These are phyloP conservation scores for Aromia moschata DNA, from an alignment of 2,888 invertebrate species.

Conservation along the genomic window DNA sequence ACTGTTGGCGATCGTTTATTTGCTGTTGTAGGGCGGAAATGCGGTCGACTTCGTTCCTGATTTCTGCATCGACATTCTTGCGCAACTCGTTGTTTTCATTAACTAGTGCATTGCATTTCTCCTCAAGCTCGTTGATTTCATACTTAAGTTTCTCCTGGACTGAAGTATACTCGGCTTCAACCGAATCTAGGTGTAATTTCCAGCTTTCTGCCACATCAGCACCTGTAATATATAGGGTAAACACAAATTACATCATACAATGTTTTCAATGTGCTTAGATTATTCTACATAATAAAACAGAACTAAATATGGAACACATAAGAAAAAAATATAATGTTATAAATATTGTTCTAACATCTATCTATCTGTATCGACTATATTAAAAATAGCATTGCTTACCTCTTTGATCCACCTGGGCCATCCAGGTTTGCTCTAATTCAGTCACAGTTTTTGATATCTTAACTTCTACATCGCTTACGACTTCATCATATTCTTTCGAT, in stretches of 20 bases:
- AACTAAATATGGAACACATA: too few species aligned
- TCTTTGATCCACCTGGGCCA: slow-evolving; percentile 69
- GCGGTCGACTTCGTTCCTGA: slow-evolving; percentile 58
- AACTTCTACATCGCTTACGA: slow-evolving; percentile 53
- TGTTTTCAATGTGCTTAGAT: too few species aligned
- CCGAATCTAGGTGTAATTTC: slow-evolving; percentile 73
- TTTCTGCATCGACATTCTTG: slow-evolving; percentile 60
- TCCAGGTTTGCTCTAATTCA: slow-evolving; percentile 51
- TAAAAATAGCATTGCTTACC: slow-evolving; percentile 28
- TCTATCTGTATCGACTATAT: too few species aligned
- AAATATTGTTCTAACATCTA: too few species aligned
- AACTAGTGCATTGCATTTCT: slow-evolving; percentile 57
- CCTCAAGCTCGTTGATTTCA: slow-evolving; percentile 66
- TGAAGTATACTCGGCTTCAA: slow-evolving; percentile 70
- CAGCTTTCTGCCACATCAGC: slow-evolving; percentile 75
- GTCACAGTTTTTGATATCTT: slow-evolving; percentile 42
- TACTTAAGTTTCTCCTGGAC: slow-evolving; percentile 42
- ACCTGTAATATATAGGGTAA: too few species aligned
- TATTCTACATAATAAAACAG: too few species aligned
- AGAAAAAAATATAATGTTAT: too few species aligned
- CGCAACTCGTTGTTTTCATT: slow-evolving; percentile 61
- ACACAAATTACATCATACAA: too few species aligned
- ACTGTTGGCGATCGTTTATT: slow-evolving; percentile 53
- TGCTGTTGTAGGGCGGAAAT: slow-evolving; percentile 58
- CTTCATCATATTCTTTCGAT: slow-evolving; percentile 31